phyloP scores from a whole-genome alignment of 2,888 invertebrate species.

The Crossocerus cetratus region DNA sequence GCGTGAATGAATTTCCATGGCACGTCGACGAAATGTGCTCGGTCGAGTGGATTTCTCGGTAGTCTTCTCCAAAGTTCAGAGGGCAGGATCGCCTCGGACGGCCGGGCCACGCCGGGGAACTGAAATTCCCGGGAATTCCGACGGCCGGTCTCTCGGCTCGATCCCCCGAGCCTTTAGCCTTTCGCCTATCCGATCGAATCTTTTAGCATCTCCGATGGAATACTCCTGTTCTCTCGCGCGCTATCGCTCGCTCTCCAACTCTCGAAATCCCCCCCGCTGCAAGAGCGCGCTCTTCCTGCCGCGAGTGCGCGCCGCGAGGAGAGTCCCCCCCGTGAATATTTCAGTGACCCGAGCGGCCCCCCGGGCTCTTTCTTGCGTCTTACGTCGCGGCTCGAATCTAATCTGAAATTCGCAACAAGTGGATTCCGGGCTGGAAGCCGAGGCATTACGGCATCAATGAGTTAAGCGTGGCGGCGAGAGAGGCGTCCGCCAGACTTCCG shows the following conservation, averaged over 20 bases:
- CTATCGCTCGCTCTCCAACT: background rate
- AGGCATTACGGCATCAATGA: no score
- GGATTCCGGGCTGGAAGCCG: no score
- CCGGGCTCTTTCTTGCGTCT: no score
- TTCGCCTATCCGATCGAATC: background rate
- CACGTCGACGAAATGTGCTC: background rate
- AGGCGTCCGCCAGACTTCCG: no score
- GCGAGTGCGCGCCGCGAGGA: no score
- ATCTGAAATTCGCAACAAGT: no score
- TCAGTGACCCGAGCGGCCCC: no score
- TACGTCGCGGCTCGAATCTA: no score
- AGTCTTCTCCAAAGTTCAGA: background rate
- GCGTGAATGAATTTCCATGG: conserved; percentile 16
- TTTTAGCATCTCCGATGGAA: conserved; percentile 2
- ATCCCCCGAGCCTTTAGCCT: background rate
- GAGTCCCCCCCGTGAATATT: background rate
- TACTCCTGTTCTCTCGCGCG: background rate
- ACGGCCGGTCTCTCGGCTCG: background rate
- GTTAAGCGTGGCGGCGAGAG: no score
- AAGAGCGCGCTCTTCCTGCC: no score
- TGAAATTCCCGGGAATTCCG: background rate
- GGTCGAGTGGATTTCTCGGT: background rate
- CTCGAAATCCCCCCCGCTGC: background rate
- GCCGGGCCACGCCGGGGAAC: background rate
- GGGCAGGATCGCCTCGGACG: background rate